Percentiles rank a stretch among this genome's conserved stretches.
These are phyloP conservation scores for Chrysomela aeneicollis DNA, from an alignment of 2,888 invertebrate genomes.

Conservation along the genomic window DNA sequence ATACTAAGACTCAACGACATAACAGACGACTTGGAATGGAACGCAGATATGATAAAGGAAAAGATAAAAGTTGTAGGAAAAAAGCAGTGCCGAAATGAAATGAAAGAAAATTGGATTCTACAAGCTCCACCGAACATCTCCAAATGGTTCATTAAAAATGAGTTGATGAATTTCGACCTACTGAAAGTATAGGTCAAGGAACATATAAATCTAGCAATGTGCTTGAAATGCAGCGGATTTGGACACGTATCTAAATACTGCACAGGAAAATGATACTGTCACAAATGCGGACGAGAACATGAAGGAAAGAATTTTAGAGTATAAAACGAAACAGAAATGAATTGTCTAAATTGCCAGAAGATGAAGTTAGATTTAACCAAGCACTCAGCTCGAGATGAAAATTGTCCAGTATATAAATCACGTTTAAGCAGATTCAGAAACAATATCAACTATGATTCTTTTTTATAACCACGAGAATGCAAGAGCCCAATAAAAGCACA, in stretches of 20 bases:
- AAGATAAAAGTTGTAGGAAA: not conserved
- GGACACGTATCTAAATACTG: slow-evolving; percentile 24
- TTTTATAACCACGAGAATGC: not conserved
- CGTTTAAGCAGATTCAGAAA: not conserved
- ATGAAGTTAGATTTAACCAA: not conserved
- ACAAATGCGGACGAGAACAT: slow-evolving; percentile 21
- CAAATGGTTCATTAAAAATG: not conserved
- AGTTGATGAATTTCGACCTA: not conserved
- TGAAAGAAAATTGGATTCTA: no score
- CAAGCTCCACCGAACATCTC: not conserved
- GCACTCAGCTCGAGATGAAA: not conserved
- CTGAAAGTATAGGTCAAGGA: not conserved
- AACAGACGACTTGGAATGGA: no score
- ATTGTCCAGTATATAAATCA: slow-evolving; percentile 7
- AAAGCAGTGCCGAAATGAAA: not conserved
- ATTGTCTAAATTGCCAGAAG: slow-evolving; percentile 13
- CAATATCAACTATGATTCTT: slow-evolving; percentile 2
- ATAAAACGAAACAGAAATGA: not conserved
- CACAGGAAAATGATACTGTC: slow-evolving; percentile 10
- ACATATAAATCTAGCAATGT: slow-evolving; percentile 15
- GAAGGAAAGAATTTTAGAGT: not conserved
- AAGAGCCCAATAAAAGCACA: not conserved
- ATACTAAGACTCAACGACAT: no score
- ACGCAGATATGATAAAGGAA: no score
- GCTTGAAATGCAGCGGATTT: slow-evolving; percentile 26